A percentile compares a stretch with the other conserved stretches of the same genome.
phyloP scores from a whole-genome alignment of 2,113 vertebrate species.

The Oreochromis tanganicae region DNA sequence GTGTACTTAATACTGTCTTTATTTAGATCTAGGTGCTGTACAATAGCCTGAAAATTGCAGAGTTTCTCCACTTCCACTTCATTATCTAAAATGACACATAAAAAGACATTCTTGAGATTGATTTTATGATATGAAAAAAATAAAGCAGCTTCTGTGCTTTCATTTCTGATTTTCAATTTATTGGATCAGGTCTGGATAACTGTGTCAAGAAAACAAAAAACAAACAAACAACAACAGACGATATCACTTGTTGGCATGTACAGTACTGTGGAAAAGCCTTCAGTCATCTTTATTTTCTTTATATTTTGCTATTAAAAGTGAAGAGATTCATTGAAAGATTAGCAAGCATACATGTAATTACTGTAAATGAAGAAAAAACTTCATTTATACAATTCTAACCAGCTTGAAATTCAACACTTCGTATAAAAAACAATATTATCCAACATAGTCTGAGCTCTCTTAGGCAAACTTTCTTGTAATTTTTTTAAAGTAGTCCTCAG shows the following conservation, averaged over 20 bases:
- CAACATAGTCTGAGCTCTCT: neutral
- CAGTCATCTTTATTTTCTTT: neutral
- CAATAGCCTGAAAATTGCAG: neutral
- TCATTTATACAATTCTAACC: neutral
- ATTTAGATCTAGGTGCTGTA: neutral
- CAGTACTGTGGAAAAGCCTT: neutral
- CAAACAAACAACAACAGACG: neutral
- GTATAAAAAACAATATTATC: neutral
- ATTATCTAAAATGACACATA: neutral
- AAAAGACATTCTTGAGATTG: neutral
- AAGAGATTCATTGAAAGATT: accelerated
- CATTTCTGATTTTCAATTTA: neutral
- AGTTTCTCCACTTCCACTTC: neutral
- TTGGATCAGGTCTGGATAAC: neutral
- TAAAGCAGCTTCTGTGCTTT: neutral
- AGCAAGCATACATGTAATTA: neutral
- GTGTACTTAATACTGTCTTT: neutral
- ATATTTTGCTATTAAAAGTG: neutral
- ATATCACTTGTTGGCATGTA: neutral
- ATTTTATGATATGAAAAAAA: neutral
- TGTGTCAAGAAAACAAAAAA: neutral
- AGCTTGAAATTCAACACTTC: neutral
- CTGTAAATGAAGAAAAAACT: neutral
- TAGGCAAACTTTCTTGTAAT: neutral
- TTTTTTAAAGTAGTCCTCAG: neutral